phyloP scores from a whole-genome alignment of 2,113 vertebrate genomes.

The Odontophorus gujanensis region DNA sequence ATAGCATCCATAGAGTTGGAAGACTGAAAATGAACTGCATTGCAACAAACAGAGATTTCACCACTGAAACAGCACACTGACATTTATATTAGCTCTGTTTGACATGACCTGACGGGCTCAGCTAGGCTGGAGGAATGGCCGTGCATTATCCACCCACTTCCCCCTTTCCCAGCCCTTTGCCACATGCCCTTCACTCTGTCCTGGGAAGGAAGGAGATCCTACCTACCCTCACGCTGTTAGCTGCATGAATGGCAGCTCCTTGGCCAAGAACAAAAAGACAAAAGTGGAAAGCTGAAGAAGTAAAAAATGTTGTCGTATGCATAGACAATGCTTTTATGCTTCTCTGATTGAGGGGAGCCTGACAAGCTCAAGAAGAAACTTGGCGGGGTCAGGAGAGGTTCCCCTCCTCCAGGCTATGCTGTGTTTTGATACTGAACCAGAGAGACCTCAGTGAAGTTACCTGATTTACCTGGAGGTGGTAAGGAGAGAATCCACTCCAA shows the following conservation, averaged over 20 bases:
- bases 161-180: background rate
- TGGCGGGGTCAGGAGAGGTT: background rate
- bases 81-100: conserved; percentile 74
- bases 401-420: background rate
- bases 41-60: conserved; percentile 70
- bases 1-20: conserved; percentile 67
- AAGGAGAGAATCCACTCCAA: background rate
- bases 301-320: background rate
- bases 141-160: background rate
- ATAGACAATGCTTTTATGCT: background rate
- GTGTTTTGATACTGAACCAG: background rate
- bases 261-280: background rate
- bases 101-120: conserved; percentile 49
- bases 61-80: conserved; percentile 51
- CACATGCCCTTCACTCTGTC: background rate
- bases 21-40: conserved; percentile 68
- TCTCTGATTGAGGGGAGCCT: background rate
- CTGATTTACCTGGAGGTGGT: background rate
- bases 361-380: background rate
- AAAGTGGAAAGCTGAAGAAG: background rate
- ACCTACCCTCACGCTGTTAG: background rate
- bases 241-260: background rate
- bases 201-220: background rate
- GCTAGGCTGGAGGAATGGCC: conserved; percentile 17
- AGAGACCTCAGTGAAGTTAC: background rate